A percentile compares a stretch with the other conserved stretches of the same genome.
phyloP scores from a whole-genome alignment of 2,888 invertebrate genomes.

The Bellardia bayeri region DNA sequence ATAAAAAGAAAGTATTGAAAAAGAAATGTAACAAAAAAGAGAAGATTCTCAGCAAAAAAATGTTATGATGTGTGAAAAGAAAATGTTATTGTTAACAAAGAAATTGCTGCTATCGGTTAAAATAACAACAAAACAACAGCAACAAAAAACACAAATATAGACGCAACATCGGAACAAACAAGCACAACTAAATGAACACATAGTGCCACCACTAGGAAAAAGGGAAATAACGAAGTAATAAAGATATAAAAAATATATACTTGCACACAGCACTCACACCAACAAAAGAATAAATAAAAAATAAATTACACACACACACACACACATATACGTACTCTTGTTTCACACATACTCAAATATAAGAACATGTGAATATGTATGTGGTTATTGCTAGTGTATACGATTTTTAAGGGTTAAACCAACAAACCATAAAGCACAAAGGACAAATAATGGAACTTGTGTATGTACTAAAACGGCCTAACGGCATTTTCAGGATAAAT shows the following conservation, averaged over 20 bases:
- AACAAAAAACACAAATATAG: conserved; percentile 47
- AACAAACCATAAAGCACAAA: conserved; percentile 52
- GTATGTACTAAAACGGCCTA: conserved; percentile 40
- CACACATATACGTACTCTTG: neutral
- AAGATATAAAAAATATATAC: conserved; percentile 53
- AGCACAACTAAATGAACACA: neutral
- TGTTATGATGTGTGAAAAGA: conserved; percentile 72
- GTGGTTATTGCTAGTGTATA: conserved; percentile 8
- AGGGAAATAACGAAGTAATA: conserved; percentile 54
- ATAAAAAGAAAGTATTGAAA: conserved; percentile 25
- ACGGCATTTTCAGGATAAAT: conserved; percentile 47
- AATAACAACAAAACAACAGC: conserved; percentile 32
- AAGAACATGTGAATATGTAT: conserved; percentile 22
- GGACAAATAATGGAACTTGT: conserved; percentile 54
- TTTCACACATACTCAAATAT: neutral
- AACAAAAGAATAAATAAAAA: conserved; percentile 27
- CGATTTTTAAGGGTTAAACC: conserved; percentile 57
- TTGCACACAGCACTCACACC: neutral
- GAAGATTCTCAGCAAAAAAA: conserved; percentile 33
- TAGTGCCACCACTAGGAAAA: neutral
- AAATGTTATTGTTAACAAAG: conserved; percentile 68
- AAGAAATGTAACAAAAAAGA: neutral
- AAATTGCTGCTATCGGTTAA: conserved; percentile 63
- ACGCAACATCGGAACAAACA: conserved; percentile 39
- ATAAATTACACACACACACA: neutral